Percentiles rank a stretch among this genome's conserved stretches.
These are phyloP conservation scores for Lutjanus argentimaculatus DNA, from an alignment of 2,797 vertebrate species.

Conservation along the genomic window DNA sequence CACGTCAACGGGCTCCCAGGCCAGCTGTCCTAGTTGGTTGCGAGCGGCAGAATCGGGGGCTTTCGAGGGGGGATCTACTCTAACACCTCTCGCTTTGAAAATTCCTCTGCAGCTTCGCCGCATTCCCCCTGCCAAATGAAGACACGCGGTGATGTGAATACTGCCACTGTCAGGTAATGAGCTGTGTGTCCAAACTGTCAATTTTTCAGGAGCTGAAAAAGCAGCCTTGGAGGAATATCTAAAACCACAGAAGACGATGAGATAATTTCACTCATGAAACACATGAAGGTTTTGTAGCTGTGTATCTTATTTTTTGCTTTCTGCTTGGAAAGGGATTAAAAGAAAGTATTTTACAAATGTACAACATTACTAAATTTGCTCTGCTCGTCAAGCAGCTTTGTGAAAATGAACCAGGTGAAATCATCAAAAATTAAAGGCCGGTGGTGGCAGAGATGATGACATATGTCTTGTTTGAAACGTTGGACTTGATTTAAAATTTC, in stretches of 20 bases:
- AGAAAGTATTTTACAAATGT: slow-evolving; percentile 14
- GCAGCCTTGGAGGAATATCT: slow-evolving; percentile 9
- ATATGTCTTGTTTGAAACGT: slow-evolving; percentile 83
- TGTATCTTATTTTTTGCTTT: background rate
- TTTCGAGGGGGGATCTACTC: slow-evolving; percentile 56
- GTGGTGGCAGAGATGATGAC: slow-evolving; percentile 78
- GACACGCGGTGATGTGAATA: slow-evolving; percentile 23
- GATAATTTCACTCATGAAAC: slow-evolving; percentile 29
- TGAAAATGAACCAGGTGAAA: slow-evolving; percentile 73
- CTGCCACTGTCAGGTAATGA: slow-evolving; percentile 45
- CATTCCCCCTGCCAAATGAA: slow-evolving; percentile 30
- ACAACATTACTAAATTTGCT: slow-evolving; percentile 17
- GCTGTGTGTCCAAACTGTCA: slow-evolving; percentile 33
- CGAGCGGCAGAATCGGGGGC: slow-evolving; percentile 60
- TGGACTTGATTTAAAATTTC: slow-evolving; percentile 83
- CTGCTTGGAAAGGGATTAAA: background rate
- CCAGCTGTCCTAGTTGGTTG: slow-evolving; percentile 80
- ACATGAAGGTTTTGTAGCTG: background rate
- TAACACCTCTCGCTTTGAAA: slow-evolving; percentile 58
- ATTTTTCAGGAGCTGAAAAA: slow-evolving; percentile 25
- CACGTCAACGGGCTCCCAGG: slow-evolving; percentile 67
- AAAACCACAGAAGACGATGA: slow-evolving; percentile 5
- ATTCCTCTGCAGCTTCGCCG: slow-evolving; percentile 42
- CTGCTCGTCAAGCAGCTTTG: slow-evolving; percentile 36
- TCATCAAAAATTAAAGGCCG: slow-evolving; percentile 74